A percentile compares a stretch with the other conserved stretches of the same genome.
Evolutionary conservation across 2,113 vertebrate genomes (phyloP).

Genomic region (Leucoraja erinaceus): DNA sequence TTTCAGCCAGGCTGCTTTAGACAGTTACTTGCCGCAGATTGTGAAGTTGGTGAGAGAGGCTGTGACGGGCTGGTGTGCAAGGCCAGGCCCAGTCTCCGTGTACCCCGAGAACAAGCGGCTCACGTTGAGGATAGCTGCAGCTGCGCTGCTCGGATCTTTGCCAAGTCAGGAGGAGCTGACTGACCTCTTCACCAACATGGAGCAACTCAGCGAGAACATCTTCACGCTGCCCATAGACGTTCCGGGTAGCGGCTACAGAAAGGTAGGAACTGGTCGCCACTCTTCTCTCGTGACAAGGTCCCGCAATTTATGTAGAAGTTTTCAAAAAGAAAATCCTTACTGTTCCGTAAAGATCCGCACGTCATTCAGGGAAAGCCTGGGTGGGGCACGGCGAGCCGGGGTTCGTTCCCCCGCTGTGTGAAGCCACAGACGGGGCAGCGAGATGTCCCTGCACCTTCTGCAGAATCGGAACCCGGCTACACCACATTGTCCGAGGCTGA

Average conservation of each 20-base stretch:
- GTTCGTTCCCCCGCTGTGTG: no score
- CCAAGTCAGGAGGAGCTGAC: not conserved
- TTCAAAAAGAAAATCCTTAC: no score
- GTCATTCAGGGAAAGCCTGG: no score
- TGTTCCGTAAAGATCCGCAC: no score
- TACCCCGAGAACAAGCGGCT: not conserved
- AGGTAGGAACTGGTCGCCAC: not conserved
- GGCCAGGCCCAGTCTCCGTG: not conserved
- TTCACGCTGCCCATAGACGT: slow-evolving; percentile 11
- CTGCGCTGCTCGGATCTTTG: not conserved
- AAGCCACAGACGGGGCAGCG: no score
- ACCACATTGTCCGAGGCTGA: no score
- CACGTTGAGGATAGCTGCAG: not conserved
- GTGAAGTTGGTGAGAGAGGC: not conserved
- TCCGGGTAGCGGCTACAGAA: not conserved
- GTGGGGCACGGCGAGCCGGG: no score
- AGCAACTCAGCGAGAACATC: not conserved
- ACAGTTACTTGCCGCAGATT: slow-evolving; percentile 18
- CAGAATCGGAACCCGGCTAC: no score
- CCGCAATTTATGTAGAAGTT: not conserved
- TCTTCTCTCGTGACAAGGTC: not conserved
- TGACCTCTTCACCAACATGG: not conserved
- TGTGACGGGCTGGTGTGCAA: not conserved
- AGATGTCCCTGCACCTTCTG: no score
- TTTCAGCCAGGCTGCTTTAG: slow-evolving; percentile 15